Conservation (phyloP, 2,797 vertebrate species). For the Danio choprae region DNA sequence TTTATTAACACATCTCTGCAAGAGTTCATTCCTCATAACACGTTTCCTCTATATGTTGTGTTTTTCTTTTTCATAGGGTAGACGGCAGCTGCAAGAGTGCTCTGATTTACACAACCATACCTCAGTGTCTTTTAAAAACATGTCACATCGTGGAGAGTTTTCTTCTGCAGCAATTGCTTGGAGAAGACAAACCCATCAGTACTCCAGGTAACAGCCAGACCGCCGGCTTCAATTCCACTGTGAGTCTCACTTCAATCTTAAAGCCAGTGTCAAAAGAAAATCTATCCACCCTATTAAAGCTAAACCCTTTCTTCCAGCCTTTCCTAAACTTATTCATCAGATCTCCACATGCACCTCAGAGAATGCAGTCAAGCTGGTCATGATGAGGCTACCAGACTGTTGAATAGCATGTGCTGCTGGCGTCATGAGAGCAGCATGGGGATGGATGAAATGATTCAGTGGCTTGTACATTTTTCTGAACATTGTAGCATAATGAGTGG, state of each 20-base stretch:
- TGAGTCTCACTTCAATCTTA: constrained; percentile 16
- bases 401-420: constrained; percentile 9
- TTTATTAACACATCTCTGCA: not conserved
- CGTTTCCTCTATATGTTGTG: not conserved
- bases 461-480: not conserved
- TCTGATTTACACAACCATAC: not conserved
- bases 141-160: not conserved
- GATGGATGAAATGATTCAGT: constrained; percentile 30
- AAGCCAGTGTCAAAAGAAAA: constrained; percentile 24
- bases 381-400: constrained; percentile 30
- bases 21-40: not conserved
- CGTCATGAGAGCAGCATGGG: not conserved
- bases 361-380: constrained; percentile 34
- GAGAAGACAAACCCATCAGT: constrained; percentile 4
- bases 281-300: constrained; percentile 3
- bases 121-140: constrained; percentile 12
- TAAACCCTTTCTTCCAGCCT: not conserved
- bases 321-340: constrained; percentile 40
- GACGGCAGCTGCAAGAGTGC: constrained; percentile 2
- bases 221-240: not conserved
- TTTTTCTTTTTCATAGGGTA: not conserved
- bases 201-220: constrained; percentile 16
- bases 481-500: not conserved
- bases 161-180: not conserved
- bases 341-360: constrained; percentile 11